These are phyloP conservation scores for Nanorana parkeri DNA, from an alignment of 2,113 vertebrate species.

Conservation along the genomic window DNA sequence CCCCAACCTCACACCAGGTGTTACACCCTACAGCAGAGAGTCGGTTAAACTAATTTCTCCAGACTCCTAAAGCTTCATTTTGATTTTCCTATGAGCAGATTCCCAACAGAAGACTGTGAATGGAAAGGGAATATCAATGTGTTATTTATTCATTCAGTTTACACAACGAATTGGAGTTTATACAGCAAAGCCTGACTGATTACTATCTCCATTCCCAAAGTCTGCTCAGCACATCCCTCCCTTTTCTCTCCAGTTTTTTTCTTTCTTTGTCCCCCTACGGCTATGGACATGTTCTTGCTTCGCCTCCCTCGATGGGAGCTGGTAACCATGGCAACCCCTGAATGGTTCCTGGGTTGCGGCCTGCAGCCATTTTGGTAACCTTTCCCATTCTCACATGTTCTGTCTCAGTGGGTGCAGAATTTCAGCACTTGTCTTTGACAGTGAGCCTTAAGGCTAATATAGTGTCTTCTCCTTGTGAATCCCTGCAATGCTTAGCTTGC, in stretches of 20 bases:
- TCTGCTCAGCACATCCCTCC: constrained; percentile 15
- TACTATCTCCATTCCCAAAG: constrained; percentile 13
- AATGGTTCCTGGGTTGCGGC: constrained; percentile 44
- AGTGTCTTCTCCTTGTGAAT: background rate
- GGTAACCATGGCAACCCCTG: constrained; percentile 30
- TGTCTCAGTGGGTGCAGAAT: constrained; percentile 34
- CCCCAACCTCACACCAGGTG: too few relatives aligned
- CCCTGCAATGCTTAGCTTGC: background rate
- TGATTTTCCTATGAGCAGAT: constrained; percentile 3
- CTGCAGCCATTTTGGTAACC: constrained; percentile 49
- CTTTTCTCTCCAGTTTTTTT: constrained; percentile 12
- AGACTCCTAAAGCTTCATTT: background rate
- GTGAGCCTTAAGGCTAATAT: constrained; percentile 1
- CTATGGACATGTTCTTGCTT: constrained; percentile 18
- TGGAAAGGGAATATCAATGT: background rate
- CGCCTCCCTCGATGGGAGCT: constrained; percentile 10
- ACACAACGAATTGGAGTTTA: constrained; percentile 51
- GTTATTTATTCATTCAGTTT: constrained; percentile 51
- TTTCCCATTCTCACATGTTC: constrained; percentile 45
- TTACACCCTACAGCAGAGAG: constrained; percentile 16
- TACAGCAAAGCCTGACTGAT: constrained; percentile 13
- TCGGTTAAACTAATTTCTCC: constrained; percentile 1
- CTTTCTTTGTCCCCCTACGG: background rate
- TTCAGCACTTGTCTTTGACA: constrained; percentile 21
- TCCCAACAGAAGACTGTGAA: constrained; percentile 45